phyloP scores from a whole-genome alignment of 2,888 invertebrate species.

The Amitus sp. region DNA sequence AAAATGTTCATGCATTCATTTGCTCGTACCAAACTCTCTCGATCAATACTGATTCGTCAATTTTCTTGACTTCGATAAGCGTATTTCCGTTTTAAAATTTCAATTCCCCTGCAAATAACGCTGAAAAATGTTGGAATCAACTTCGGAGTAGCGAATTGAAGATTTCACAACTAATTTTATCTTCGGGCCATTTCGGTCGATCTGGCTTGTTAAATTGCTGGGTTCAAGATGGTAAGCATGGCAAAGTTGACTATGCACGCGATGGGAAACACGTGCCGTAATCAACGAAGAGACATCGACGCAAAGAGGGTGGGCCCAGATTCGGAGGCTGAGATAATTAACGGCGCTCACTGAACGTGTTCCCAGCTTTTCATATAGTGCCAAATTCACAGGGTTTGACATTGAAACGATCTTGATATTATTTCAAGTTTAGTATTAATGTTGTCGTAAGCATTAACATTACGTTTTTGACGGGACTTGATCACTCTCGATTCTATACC shows the following conservation, averaged over 20 bases:
- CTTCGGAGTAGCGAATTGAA: no score
- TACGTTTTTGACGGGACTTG: no score
- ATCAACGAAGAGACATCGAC: constrained; percentile 39
- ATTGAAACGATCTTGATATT: no score
- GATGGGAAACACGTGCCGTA: constrained; percentile 45
- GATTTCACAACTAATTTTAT: constrained; percentile 31
- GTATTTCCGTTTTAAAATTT: neutral
- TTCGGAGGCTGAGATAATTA: constrained; percentile 34
- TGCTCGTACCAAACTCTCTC: neutral
- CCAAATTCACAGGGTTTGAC: no score
- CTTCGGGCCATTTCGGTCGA: constrained; percentile 36
- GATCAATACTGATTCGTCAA: neutral
- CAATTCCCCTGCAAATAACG: neutral
- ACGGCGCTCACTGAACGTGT: constrained; percentile 33
- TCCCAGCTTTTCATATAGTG: constrained; percentile 29
- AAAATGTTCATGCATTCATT: constrained; percentile 11
- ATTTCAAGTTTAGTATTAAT: no score
- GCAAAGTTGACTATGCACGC: constrained; percentile 31
- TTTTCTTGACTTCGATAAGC: neutral
- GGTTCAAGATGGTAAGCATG: constrained; percentile 18
- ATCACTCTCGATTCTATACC: no score
- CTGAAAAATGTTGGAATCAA: constrained; percentile 15
- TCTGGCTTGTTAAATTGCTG: constrained; percentile 34
- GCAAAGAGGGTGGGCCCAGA: constrained; percentile 17
- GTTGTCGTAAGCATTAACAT: no score